Conservation (phyloP, 2,888 invertebrate species). For the Chaetoderma sp. region DNA sequence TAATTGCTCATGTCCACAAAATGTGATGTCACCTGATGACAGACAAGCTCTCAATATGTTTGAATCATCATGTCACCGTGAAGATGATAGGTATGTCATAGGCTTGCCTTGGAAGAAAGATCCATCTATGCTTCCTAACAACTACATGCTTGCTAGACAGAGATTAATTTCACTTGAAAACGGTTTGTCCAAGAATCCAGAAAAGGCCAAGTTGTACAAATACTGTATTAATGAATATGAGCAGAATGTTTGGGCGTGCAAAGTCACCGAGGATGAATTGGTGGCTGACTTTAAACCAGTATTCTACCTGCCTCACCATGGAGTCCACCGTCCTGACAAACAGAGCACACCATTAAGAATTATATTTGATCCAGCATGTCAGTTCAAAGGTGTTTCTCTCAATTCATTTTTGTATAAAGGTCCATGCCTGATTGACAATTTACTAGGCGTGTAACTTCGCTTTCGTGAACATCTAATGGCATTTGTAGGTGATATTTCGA, state of each 20-base stretch:
- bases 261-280: neutral
- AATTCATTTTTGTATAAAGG: too few species aligned
- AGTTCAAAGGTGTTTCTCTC: neutral
- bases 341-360: neutral
- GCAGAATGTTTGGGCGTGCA: conserved; percentile 12
- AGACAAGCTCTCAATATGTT: neutral
- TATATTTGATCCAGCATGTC: neutral
- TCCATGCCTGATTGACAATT: too few species aligned
- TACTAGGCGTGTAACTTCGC: neutral
- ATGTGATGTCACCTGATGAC: neutral
- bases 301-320: neutral
- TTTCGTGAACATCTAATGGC: neutral
- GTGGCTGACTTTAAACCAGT: neutral
- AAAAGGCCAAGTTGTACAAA: conserved; percentile 6
- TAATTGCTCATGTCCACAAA: conserved; percentile 6
- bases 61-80: neutral
- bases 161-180: conserved; percentile 15
- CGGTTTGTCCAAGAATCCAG: conserved; percentile 3
- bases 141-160: conserved; percentile 7
- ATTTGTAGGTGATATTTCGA: neutral
- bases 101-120: conserved; percentile 19
- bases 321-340: neutral
- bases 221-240: conserved; percentile 10
- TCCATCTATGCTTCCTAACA: conserved; percentile 5
- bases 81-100: neutral